These are phyloP conservation scores for Pseudoips prasinana DNA, from an alignment of 2,888 invertebrate species.

Conservation along the genomic window DNA sequence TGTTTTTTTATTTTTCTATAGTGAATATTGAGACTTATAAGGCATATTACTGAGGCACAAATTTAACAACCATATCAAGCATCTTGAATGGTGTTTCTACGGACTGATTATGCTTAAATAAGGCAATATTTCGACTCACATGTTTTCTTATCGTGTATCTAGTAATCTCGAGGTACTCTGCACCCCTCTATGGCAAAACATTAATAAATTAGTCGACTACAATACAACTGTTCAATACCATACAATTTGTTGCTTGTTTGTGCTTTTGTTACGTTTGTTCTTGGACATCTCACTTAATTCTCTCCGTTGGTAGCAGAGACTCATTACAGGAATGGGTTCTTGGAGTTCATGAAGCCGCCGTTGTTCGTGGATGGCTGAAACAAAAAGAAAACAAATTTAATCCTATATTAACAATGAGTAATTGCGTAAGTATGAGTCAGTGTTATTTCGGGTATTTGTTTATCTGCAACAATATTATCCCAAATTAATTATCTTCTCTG, in stretches of 20 bases:
- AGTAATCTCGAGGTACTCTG: conserved; percentile 5
- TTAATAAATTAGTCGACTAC: conserved; percentile 54
- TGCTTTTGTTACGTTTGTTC: conserved; percentile 71
- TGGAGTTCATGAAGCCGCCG: conserved; percentile 64
- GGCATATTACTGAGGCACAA: conserved; percentile 73
- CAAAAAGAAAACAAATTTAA: conserved; percentile 21
- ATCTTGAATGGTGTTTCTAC: conserved; percentile 23
- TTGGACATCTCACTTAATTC: conserved; percentile 53
- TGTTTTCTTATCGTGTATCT: conserved; percentile 11
- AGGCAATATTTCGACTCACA: conserved; percentile 24
- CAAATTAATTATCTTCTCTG: too few relatives aligned
- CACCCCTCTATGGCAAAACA: conserved; percentile 51
- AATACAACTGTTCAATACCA: conserved; percentile 48
- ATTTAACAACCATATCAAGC: conserved; percentile 49
- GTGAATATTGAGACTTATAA: conserved; percentile 44
- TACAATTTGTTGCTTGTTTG: conserved; percentile 72
- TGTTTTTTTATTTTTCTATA: too few relatives aligned
- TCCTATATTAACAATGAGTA: too few relatives aligned
- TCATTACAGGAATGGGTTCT: conserved; percentile 75
- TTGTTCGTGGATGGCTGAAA: conserved; percentile 65
- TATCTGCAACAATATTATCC: too few relatives aligned
- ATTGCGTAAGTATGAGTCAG: too few relatives aligned
- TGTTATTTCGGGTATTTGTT: too few relatives aligned
- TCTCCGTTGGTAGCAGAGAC: conserved; percentile 26
- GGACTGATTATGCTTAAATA: conserved; percentile 24